Evolutionary conservation across 2,113 vertebrate species (phyloP).

Genomic region (Tachysurus vachellii): DNA sequence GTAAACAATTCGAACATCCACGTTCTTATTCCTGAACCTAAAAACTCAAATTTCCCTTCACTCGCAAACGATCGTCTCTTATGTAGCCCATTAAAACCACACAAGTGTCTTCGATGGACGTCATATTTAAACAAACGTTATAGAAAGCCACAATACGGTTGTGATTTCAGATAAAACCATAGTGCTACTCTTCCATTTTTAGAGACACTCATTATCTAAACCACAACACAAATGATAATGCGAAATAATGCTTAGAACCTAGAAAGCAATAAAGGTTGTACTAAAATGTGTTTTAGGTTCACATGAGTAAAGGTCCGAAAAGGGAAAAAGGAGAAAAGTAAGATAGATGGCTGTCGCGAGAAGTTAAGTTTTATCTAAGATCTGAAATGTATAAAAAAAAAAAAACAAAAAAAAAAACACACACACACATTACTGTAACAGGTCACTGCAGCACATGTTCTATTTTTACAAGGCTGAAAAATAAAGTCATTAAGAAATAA

Average conservation of each 20-base stretch:
- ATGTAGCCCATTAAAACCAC: not conserved
- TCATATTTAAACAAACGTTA: not conserved
- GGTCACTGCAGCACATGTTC: not conserved
- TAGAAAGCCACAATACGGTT: not conserved
- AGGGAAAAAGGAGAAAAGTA: not conserved
- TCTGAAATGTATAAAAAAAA: not conserved
- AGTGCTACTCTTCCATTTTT: not conserved
- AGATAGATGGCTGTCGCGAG: not conserved
- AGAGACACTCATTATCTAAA: not conserved
- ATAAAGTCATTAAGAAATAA: not conserved
- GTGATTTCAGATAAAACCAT: not conserved
- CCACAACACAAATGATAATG: not conserved
- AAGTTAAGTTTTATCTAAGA: not conserved
- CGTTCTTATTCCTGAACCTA: not conserved
- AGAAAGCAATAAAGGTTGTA: not conserved
- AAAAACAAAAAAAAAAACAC: too few relatives aligned
- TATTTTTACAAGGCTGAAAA: not conserved
- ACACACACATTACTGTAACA: not conserved
- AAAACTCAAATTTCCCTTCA: not conserved
- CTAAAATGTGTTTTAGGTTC: not conserved
- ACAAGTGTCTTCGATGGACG: not conserved
- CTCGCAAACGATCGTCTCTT: not conserved
- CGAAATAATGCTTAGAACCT: not conserved
- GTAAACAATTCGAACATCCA: not conserved
- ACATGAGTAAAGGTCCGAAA: not conserved